These are phyloP conservation scores for Archilochus colubris DNA, from an alignment of 2,113 vertebrate species.

Conservation along the genomic window DNA sequence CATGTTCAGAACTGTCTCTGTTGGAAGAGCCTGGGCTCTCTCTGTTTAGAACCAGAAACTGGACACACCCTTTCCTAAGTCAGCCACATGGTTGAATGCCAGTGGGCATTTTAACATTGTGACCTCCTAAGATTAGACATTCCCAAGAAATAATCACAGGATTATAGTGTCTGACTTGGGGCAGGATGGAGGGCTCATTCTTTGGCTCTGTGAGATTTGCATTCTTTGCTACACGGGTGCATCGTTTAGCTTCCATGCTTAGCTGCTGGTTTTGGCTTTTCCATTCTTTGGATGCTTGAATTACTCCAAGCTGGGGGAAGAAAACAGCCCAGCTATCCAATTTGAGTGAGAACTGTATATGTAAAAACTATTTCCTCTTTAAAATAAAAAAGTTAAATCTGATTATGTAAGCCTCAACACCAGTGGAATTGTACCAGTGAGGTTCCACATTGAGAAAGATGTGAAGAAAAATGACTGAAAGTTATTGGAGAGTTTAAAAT, in stretches of 20 bases:
- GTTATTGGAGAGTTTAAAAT: background rate
- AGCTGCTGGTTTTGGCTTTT: background rate
- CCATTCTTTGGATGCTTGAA: background rate
- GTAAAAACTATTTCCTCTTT: background rate
- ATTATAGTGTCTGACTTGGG: background rate
- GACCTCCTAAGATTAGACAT: background rate
- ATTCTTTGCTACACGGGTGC: background rate
- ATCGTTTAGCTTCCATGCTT: background rate
- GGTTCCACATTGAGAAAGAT: background rate
- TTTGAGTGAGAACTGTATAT: background rate
- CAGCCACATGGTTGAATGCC: background rate
- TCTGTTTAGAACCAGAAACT: background rate
- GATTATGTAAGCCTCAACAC: background rate
- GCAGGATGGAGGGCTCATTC: background rate
- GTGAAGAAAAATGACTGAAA: background rate
- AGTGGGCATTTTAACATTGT: background rate
- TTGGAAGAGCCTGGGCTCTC: background rate
- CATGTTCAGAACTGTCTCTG: background rate
- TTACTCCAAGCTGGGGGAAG: background rate
- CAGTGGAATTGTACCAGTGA: background rate
- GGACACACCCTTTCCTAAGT: background rate
- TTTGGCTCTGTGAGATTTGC: background rate
- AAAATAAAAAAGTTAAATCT: background rate
- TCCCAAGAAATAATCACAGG: background rate
- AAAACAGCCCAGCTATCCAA: background rate